Evolutionary conservation across 1,140 invertebrate genomes (phyloP).

Genomic region (Geopemphigus sp.): DNA sequence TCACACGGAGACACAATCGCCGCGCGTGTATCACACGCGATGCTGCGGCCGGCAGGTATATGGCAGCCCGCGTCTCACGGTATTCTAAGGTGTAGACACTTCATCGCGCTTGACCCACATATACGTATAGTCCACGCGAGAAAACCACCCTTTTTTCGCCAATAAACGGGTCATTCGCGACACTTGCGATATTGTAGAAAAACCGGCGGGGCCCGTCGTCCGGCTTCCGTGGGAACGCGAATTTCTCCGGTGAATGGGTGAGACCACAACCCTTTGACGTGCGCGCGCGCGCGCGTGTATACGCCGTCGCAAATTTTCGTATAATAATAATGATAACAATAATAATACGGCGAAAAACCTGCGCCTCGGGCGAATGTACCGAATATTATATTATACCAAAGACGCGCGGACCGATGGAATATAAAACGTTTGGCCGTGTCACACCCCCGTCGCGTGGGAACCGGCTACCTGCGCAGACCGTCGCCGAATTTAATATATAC

Average conservation of each 20-base stretch:
- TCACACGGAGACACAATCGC: too few relatives aligned
- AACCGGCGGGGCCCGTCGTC: too few relatives aligned
- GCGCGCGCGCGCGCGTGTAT: neutral
- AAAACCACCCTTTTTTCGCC: slow-evolving; percentile 15
- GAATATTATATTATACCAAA: too few relatives aligned
- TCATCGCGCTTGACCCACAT: too few relatives aligned
- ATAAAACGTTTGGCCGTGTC: neutral
- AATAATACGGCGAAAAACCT: neutral
- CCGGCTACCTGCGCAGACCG: neutral
- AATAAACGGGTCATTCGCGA: neutral
- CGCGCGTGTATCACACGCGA: neutral
- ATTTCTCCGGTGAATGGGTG: neutral
- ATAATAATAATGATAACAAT: neutral
- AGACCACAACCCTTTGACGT: slow-evolving; percentile 10
- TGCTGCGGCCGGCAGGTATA: too few relatives aligned
- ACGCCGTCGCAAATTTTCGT: too few relatives aligned
- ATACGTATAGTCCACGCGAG: neutral
- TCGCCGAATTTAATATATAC: too few relatives aligned
- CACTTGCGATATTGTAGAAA: too few relatives aligned
- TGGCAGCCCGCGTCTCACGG: neutral
- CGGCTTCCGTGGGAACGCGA: slow-evolving; percentile 30
- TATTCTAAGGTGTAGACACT: too few relatives aligned
- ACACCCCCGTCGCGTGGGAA: slow-evolving; percentile 27
- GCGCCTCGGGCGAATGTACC: too few relatives aligned
- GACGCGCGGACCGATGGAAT: neutral